A percentile compares a stretch with the other conserved stretches of the same genome.
Evolutionary conservation across 2,113 vertebrate species (phyloP).

Genomic region (Prionailurus viverrinus): DNA sequence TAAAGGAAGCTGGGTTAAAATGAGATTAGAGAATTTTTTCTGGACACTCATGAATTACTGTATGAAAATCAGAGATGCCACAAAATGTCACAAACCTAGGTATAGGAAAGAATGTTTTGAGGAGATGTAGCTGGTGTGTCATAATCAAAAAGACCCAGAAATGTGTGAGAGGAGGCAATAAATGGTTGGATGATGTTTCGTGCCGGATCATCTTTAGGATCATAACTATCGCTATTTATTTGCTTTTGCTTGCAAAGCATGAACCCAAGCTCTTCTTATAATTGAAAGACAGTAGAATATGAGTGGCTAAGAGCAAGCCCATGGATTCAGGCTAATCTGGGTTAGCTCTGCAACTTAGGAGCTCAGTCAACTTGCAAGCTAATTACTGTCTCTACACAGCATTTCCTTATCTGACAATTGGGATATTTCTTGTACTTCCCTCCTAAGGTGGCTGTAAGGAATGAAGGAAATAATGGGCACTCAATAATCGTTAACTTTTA

Average conservation of each 20-base stretch:
- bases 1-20: not conserved
- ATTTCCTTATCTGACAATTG: not conserved
- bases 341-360: not conserved
- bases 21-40: not conserved
- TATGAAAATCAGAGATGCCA: not conserved
- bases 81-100: not conserved
- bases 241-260: constrained; percentile 18
- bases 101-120: not conserved
- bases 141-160: not conserved
- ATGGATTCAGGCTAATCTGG: not conserved
- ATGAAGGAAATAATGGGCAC: not conserved
- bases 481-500: not conserved
- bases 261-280: not conserved
- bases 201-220: not conserved
- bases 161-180: not conserved
- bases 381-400: not conserved
- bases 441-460: not conserved
- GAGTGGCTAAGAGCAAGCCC: not conserved
- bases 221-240: not conserved
- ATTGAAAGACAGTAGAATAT: not conserved
- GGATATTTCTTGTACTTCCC: not conserved
- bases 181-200: not conserved
- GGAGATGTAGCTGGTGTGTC: not conserved
- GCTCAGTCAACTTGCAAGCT: not conserved
- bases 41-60: not conserved